Base-by-base conservation (phyloP, 1,140 invertebrate genomes). In the Trichogramma pretiosum region DNA sequence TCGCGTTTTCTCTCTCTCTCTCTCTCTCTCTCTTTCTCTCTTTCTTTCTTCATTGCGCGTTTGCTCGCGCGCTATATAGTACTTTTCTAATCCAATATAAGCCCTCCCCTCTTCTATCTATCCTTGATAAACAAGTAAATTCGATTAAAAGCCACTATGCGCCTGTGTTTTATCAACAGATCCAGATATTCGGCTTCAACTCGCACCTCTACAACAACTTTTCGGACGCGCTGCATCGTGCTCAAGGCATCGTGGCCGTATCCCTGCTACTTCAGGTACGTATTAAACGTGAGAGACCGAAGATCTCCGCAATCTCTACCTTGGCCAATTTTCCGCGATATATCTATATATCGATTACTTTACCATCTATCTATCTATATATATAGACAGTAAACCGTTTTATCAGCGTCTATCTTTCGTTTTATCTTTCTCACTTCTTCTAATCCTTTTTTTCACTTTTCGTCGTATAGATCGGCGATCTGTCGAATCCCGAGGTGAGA, bases 131-230 rank as follows among this genome's bases (percentile, higher is more conserved):
- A n/a, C n/a, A n/a, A n/a, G n/a, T n/a, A n/a, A 13, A 34, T 34
- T 34, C 33, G 14, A 34, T 14, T n/a, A n/a, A n/a, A n/a, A n/a
- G n/a, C n/a, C n/a, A n/a, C n/a, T n/a, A n/a, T n/a, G n/a, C n/a
- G n/a, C n/a, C n/a, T n/a, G n/a, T n/a, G n/a, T n/a, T n/a, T n/a
- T n/a, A n/a, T n/a, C 78, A 78, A 47, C 80, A 93, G 90, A 85
- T 93, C 62, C 90, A 93, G 77, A 88, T 93, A 74, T 88, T 90
- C 69, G 88, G 89, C 57, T 94, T 91, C 79, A 94, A 94, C 74
- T 89, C 87, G 46, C 87, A 93, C 67, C 77, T 94, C 43, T 94
- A 93, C 74, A 81, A 83, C 58, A 93, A 93, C 74, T 88, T 90
- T 73, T 85, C 87, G 30, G 88, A 92, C 67, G 89, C 91, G 42